phyloP scores from a whole-genome alignment of 64 coral and sea anemone species.

The Porites lutea region DNA sequence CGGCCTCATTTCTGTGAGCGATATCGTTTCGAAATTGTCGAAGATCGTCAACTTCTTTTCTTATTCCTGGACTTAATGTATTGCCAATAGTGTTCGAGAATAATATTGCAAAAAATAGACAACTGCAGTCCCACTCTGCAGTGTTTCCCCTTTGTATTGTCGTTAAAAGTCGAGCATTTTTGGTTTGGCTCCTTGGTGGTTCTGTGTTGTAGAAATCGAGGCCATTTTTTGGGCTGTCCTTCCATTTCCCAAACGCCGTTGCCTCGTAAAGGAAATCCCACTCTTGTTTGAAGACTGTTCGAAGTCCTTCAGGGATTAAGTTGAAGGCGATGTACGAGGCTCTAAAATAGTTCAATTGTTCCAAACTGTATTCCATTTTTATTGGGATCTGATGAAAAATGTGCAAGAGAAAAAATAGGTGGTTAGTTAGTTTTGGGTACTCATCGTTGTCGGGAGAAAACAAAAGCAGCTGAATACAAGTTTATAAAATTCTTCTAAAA shows the following conservation, averaged over 20 bases:
- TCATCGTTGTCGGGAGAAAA: too few species aligned
- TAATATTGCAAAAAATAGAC: slow-evolving; percentile 31
- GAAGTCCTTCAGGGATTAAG: background rate
- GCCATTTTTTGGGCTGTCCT: slow-evolving; percentile 20
- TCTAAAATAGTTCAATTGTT: slow-evolving; percentile 12
- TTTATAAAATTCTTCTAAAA: too few species aligned
- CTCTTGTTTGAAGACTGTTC: slow-evolving; percentile 23
- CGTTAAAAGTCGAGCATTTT: background rate
- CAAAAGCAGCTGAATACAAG: too few species aligned
- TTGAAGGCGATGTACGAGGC: background rate
- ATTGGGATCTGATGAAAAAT: too few species aligned
- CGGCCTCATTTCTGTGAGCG: background rate
- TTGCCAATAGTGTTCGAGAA: slow-evolving; percentile 13
- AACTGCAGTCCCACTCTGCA: slow-evolving; percentile 21
- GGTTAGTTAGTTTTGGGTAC: too few species aligned
- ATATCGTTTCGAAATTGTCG: slow-evolving; percentile 22
- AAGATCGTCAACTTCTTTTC: slow-evolving; percentile 1
- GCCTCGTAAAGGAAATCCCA: background rate
- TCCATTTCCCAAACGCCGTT: background rate
- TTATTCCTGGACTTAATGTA: background rate
- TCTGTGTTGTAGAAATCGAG: background rate
- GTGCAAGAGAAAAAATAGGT: too few species aligned
- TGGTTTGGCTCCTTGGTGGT: background rate
- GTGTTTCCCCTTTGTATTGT: slow-evolving; percentile 17
- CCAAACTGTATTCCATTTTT: background rate